Evolutionary conservation across 2,888 invertebrate species (phyloP).

Genomic region (Apodemia mormo): DNA sequence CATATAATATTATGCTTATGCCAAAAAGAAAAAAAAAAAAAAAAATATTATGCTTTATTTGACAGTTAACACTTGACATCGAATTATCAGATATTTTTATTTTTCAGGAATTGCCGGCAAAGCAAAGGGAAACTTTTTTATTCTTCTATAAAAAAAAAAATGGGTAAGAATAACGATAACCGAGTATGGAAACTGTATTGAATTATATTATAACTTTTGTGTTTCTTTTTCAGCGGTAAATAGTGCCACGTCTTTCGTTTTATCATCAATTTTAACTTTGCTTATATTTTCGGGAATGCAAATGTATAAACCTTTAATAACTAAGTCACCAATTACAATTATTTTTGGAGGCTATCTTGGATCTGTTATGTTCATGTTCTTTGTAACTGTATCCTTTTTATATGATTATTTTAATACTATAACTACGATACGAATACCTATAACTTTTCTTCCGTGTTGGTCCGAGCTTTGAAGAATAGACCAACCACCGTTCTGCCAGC

Average conservation of each 20-base stretch:
- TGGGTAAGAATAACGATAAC: conserved; percentile 5
- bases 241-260: conserved; percentile 87
- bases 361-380: conserved; percentile 91
- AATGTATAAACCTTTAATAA: conserved; percentile 91
- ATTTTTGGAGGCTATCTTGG: conserved; percentile 95
- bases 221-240: conserved; percentile 83
- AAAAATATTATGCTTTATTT: too few species aligned
- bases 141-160: not conserved
- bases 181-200: not conserved
- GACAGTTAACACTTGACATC: too few species aligned
- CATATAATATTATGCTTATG: too few species aligned
- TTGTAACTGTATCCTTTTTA: conserved; percentile 89
- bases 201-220: not conserved
- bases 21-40: too few species aligned
- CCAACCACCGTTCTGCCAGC: too few species aligned
- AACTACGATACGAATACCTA: too few species aligned
- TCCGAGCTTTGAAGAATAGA: too few species aligned
- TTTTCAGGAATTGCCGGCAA: too few species aligned
- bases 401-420: not conserved
- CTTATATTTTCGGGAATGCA: conserved; percentile 96
- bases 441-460: too few species aligned
- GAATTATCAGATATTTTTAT: too few species aligned
- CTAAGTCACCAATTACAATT: conserved; percentile 90
- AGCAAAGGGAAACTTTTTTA: too few species aligned
- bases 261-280: conserved; percentile 90